Evolutionary conservation across 2,888 invertebrate genomes (phyloP).

Genomic region (Acanthosepion esculentum): DNA sequence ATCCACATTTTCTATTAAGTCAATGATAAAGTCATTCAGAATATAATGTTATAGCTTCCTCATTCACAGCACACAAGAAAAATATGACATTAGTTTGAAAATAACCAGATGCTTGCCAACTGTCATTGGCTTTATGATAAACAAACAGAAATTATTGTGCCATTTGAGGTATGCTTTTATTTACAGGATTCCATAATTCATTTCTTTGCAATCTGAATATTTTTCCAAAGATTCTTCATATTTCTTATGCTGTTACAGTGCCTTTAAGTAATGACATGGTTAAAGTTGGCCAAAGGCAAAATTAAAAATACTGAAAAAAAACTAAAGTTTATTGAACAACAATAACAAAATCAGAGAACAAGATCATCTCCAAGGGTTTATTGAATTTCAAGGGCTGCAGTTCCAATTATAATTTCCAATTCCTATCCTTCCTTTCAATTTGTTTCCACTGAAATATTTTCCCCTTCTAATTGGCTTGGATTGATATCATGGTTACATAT

Average conservation of each 20-base stretch:
- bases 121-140: too few relatives aligned
- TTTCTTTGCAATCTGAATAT: background rate
- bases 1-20: too few relatives aligned
- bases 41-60: too few relatives aligned
- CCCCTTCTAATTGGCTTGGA: background rate
- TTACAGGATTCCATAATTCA: background rate
- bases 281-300: background rate
- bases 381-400: background rate
- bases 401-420: constrained; percentile 20
- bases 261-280: background rate
- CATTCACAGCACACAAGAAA: too few relatives aligned
- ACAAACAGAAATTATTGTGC: too few relatives aligned
- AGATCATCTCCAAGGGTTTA: background rate
- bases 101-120: too few relatives aligned
- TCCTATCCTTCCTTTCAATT: background rate
- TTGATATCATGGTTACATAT: background rate
- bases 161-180: too few relatives aligned
- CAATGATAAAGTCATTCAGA: too few relatives aligned
- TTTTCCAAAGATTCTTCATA: background rate
- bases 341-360: background rate
- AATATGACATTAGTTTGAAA: too few relatives aligned
- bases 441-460: too few relatives aligned
- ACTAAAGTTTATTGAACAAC: background rate
- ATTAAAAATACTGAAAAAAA: background rate
- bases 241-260: background rate